A percentile compares a stretch with the other conserved stretches of the same genome.
Evolutionary conservation across 2,113 vertebrate genomes (phyloP).

Genomic region (Crotalus helleri): DNA sequence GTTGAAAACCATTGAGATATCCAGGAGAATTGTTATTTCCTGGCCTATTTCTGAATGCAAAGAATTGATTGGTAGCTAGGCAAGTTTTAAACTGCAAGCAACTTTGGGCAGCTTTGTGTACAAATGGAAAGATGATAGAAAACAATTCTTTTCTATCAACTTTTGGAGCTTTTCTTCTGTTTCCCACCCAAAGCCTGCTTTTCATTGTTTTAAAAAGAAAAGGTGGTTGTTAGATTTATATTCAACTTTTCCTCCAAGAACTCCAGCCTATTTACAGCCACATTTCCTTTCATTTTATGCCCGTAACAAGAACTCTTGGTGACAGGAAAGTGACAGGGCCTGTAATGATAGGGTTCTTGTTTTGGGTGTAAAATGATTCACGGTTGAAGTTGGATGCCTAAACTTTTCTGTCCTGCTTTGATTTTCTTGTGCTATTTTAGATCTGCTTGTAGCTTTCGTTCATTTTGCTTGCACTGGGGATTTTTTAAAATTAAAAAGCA

Average conservation of each 20-base stretch:
- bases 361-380: neutral
- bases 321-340: neutral
- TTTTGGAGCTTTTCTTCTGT: neutral
- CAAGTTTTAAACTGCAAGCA: neutral
- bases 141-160: neutral
- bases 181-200: neutral
- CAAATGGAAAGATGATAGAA: neutral
- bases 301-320: neutral
- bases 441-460: neutral
- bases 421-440: neutral
- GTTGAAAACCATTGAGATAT: neutral
- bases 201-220: neutral
- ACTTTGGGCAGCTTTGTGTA: neutral
- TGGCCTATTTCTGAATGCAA: neutral
- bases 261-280: neutral
- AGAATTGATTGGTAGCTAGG: neutral
- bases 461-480: neutral
- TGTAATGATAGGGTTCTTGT: neutral
- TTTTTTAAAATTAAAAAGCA: neutral
- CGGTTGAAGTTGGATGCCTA: neutral
- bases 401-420: neutral
- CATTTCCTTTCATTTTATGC: neutral
- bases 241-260: neutral
- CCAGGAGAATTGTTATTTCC: neutral
- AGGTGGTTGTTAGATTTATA: neutral